A percentile compares a stretch with the other conserved stretches of the same genome.
These are phyloP conservation scores for Caradrina kadenii DNA, from an alignment of 2,888 invertebrate genomes.

Conservation along the genomic window DNA sequence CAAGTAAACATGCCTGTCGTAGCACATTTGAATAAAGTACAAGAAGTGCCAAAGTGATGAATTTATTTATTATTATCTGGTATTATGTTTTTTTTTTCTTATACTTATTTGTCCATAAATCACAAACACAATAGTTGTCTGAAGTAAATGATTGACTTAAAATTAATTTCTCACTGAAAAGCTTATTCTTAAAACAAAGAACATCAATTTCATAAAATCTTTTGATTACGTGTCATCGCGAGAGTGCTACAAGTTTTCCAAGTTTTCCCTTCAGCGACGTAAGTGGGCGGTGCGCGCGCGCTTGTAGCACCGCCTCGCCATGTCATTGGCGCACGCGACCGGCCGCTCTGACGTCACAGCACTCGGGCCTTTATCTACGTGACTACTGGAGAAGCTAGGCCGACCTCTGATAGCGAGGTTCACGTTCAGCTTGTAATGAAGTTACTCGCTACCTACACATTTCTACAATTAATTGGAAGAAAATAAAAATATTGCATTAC, in stretches of 20 bases:
- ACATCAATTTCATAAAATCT: not conserved
- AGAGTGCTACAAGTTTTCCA: conserved; percentile 74
- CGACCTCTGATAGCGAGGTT: conserved; percentile 67
- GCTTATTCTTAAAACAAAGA: not conserved
- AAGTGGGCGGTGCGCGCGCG: conserved; percentile 85
- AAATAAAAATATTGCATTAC: not conserved
- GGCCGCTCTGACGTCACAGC: conserved; percentile 88
- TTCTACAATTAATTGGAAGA: not conserved
- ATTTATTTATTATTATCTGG: not conserved
- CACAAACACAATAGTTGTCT: not conserved
- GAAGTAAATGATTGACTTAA: not conserved
- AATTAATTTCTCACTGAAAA: not conserved
- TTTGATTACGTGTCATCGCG: conserved; percentile 23
- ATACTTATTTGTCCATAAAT: not conserved
- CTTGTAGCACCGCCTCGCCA: conserved; percentile 81
- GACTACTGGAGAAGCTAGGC: conserved; percentile 71
- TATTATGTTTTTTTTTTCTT: not conserved
- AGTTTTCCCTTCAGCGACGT: conserved; percentile 76
- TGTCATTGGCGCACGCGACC: conserved; percentile 81
- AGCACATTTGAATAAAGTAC: not conserved
- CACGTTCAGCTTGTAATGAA: conserved; percentile 49
- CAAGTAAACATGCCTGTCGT: conserved; percentile 27
- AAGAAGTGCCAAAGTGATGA: not conserved
- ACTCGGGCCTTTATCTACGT: conserved; percentile 77
- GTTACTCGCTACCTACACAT: conserved; percentile 34